These are phyloP conservation scores for Ramphastos sulfuratus DNA, from an alignment of 2,113 vertebrate genomes.

Conservation along the genomic window DNA sequence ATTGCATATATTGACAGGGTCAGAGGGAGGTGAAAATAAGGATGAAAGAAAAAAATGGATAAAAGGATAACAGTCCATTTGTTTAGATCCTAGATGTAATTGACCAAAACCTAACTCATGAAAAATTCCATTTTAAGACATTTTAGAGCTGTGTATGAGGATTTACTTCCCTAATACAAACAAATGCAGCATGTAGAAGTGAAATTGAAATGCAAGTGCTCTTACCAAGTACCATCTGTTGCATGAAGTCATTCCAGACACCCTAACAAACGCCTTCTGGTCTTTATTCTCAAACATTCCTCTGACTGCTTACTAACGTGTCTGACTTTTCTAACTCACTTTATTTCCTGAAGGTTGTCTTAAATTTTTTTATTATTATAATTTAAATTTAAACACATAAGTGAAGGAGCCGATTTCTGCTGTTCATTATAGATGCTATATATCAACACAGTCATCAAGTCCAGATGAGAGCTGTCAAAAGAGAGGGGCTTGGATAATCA, in stretches of 20 bases:
- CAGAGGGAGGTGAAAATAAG: background rate
- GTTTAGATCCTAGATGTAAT: background rate
- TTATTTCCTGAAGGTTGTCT: background rate
- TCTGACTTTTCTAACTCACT: background rate
- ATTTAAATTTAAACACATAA: background rate
- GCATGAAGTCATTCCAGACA: constrained; percentile 10
- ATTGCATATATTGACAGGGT: background rate
- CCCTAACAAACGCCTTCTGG: constrained; percentile 25
- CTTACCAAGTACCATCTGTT: constrained; percentile 47
- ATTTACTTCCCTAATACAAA: background rate
- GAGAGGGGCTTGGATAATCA: background rate
- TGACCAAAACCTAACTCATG: background rate
- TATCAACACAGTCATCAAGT: background rate
- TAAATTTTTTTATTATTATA: background rate
- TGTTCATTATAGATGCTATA: background rate
- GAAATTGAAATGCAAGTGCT: constrained; percentile 34
- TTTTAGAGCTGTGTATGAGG: background rate
- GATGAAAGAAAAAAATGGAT: background rate
- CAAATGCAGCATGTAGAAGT: background rate
- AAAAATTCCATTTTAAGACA: background rate
- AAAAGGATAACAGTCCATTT: background rate
- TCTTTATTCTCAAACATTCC: constrained; percentile 10
- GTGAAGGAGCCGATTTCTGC: background rate
- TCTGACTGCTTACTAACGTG: background rate
- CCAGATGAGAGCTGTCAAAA: background rate